Conservation (phyloP, 2,888 invertebrate genomes). For the Sinhomidia bicolor region DNA sequence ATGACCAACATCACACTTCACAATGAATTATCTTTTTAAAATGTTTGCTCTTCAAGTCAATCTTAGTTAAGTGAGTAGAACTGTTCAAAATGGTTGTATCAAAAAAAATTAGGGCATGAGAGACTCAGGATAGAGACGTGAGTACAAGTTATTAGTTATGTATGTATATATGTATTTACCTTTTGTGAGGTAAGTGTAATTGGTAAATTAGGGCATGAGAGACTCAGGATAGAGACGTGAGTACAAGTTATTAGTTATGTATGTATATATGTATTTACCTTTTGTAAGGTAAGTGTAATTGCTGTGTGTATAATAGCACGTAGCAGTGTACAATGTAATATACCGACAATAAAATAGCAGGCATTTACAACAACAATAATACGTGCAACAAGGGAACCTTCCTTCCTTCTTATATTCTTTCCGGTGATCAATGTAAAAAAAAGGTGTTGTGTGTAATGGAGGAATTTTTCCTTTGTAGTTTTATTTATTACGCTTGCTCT, state of each 20-base stretch:
- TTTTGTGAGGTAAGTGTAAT: too few relatives aligned
- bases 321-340: not conserved
- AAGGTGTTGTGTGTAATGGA: too few relatives aligned
- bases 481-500: not conserved
- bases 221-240: not conserved
- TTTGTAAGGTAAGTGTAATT: too few relatives aligned
- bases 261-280: too few relatives aligned
- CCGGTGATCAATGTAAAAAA: not conserved
- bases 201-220: slow-evolving; percentile 40
- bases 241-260: too few relatives aligned
- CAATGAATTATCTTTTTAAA: not conserved
- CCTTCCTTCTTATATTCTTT: not conserved
- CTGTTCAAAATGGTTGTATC: not conserved
- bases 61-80: not conserved
- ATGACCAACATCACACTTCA: slow-evolving; percentile 4
- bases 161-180: too few relatives aligned
- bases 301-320: too few relatives aligned
- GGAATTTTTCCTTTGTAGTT: not conserved
- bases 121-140: not conserved
- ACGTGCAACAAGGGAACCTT: too few relatives aligned
- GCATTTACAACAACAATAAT: too few relatives aligned
- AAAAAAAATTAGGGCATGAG: slow-evolving; percentile 45
- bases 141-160: too few relatives aligned
- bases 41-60: slow-evolving; percentile 20
- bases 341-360: too few relatives aligned